Conservation (phyloP, 1,140 invertebrate genomes). For the Hydropsyche tenuis region DNA sequence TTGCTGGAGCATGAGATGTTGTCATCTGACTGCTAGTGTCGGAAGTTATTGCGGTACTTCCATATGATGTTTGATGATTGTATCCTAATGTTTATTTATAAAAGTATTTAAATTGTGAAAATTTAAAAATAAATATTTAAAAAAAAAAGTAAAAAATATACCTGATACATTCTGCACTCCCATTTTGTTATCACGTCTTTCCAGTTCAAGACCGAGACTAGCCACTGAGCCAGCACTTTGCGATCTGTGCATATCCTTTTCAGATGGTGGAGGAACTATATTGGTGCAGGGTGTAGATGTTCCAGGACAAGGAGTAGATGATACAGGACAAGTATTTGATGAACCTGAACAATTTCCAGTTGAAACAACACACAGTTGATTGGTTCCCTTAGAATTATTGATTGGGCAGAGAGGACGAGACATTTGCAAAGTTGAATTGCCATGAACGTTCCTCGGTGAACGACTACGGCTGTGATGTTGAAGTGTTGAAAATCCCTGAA, state of each 20-base stretch:
- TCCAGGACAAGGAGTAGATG: slow-evolving; percentile 27
- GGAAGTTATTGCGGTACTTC: background rate
- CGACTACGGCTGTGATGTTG: slow-evolving; percentile 45
- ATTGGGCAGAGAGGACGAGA: slow-evolving; percentile 30
- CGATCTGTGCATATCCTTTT: slow-evolving; percentile 42
- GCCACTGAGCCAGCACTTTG: slow-evolving; percentile 47
- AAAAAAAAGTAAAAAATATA: slow-evolving; percentile 20
- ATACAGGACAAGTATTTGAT: slow-evolving; percentile 1
- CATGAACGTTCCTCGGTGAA: slow-evolving; percentile 34
- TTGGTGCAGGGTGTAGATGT: slow-evolving; percentile 14
- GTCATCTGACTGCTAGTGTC: slow-evolving; percentile 12
- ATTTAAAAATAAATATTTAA: background rate
- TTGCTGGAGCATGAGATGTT: slow-evolving; percentile 4
- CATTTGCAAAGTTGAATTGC: slow-evolving; percentile 40
- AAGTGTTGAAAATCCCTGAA: slow-evolving; percentile 47
- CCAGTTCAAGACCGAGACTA: slow-evolving; percentile 40
- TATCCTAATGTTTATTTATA: slow-evolving; percentile 37
- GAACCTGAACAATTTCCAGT: slow-evolving; percentile 2
- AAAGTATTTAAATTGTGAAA: background rate
- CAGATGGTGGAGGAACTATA: background rate
- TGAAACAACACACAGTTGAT: slow-evolving; percentile 7
- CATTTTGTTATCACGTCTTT: slow-evolving; percentile 31
- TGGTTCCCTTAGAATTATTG: background rate
- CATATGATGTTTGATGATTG: slow-evolving; percentile 37
- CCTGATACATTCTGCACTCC: slow-evolving; percentile 48